Conservation (phyloP, 2,113 vertebrate species). For the Brachionichthys hirsutus region DNA sequence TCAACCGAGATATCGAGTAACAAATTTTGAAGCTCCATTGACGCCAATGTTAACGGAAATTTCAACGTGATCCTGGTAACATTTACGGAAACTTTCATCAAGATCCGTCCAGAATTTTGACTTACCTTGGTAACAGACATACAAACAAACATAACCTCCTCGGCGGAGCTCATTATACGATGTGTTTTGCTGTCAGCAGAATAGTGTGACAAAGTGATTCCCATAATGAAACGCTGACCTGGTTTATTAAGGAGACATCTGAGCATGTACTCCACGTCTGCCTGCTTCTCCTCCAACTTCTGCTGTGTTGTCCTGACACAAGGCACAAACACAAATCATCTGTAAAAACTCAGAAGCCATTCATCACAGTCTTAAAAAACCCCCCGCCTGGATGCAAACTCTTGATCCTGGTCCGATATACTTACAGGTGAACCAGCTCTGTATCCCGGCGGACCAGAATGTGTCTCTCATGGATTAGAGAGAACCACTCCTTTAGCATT, state of each 20-base stretch:
- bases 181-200: too few relatives aligned
- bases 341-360: background rate
- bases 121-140: too few relatives aligned
- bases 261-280: slow-evolving; percentile 88
- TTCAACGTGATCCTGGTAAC: too few relatives aligned
- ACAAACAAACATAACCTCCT: too few relatives aligned
- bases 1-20: too few relatives aligned
- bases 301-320: slow-evolving; percentile 86
- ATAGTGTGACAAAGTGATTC: too few relatives aligned
- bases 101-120: too few relatives aligned
- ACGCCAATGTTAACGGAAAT: too few relatives aligned
- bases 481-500: slow-evolving; percentile 89
- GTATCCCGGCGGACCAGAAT: slow-evolving; percentile 83
- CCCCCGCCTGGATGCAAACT: background rate
- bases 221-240: slow-evolving; percentile 67
- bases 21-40: too few relatives aligned
- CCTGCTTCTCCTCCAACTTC: slow-evolving; percentile 88
- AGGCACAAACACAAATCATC: background rate
- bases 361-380: background rate
- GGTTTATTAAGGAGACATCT: slow-evolving; percentile 92
- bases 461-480: slow-evolving; percentile 87
- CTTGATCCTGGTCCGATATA: slow-evolving; percentile 4
- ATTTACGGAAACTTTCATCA: too few relatives aligned
- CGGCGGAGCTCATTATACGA: too few relatives aligned
- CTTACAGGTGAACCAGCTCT: slow-evolving; percentile 91